phyloP scores from a whole-genome alignment of 2,113 vertebrate species.

The Camarhynchus parvulus region DNA sequence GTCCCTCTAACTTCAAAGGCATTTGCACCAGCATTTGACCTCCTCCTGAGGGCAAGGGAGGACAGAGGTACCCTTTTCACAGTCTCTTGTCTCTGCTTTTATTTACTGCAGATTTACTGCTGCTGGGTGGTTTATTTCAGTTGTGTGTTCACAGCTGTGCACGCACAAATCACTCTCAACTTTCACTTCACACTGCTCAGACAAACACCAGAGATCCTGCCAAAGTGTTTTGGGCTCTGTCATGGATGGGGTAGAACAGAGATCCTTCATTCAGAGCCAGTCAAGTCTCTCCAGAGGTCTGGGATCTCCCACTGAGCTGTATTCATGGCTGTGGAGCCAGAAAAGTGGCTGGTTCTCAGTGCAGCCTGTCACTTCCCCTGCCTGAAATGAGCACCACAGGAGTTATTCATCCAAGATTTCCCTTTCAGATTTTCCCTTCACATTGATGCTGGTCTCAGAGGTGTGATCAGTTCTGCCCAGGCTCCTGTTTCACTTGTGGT shows the following conservation, averaged over 20 bases:
- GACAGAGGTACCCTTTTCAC: neutral
- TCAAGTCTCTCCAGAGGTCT: neutral
- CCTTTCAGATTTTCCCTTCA: neutral
- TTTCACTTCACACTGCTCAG: neutral
- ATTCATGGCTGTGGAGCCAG: neutral
- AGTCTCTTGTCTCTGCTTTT: neutral
- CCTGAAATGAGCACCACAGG: neutral
- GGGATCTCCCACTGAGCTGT: neutral
- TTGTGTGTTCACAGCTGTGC: neutral
- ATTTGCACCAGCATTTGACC: neutral
- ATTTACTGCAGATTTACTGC: neutral
- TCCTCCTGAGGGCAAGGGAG: neutral
- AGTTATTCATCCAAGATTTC: neutral
- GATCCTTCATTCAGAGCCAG: neutral
- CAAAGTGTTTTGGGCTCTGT: rapidly evolving
- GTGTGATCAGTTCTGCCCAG: neutral
- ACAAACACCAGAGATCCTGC: neutral
- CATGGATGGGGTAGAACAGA: neutral
- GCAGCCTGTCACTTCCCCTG: neutral
- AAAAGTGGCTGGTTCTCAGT: neutral
- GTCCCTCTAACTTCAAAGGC: neutral
- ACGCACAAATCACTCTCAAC: neutral
- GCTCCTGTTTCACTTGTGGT: neutral
- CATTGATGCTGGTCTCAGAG: neutral
- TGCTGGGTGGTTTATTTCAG: neutral